Percentiles rank a stretch among this genome's conserved stretches.
phyloP scores from a whole-genome alignment of 2,797 vertebrate species.

The Danio aesculapii region DNA sequence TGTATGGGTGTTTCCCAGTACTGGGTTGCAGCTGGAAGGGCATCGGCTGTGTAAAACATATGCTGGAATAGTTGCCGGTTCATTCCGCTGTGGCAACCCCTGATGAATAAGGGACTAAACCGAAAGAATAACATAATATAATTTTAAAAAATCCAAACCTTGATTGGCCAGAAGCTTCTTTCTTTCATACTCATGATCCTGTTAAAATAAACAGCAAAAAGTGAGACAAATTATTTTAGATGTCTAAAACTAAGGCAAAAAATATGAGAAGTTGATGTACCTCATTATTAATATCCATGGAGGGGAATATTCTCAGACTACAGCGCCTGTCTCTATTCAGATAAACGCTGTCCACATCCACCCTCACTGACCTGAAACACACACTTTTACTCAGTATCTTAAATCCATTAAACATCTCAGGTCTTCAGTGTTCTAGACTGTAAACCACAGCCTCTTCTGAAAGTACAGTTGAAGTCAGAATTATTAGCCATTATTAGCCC shows the following conservation, averaged over 20 bases:
- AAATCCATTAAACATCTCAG: too few relatives aligned
- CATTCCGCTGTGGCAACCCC: too few relatives aligned
- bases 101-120: too few relatives aligned
- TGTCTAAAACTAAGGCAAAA: background rate
- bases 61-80: too few relatives aligned
- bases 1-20: too few relatives aligned
- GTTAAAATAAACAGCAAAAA: constrained; percentile 37
- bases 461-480: too few relatives aligned
- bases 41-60: too few relatives aligned
- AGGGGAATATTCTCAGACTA: constrained; percentile 58
- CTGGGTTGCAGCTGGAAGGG: too few relatives aligned
- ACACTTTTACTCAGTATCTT: background rate
- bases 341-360: constrained; percentile 50
- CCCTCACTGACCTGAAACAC: constrained; percentile 48
- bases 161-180: constrained; percentile 82
- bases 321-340: constrained; percentile 61
- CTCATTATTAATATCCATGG: constrained; percentile 51
- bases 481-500: too few relatives aligned
- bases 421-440: background rate
- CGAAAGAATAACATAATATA: too few relatives aligned
- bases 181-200: constrained; percentile 84
- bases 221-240: background rate
- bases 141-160: constrained; percentile 70
- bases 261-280: constrained; percentile 25
- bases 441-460: background rate